Base-by-base conservation (phyloP, 2,888 invertebrate genomes). In the Synergus umbraculus region DNA sequence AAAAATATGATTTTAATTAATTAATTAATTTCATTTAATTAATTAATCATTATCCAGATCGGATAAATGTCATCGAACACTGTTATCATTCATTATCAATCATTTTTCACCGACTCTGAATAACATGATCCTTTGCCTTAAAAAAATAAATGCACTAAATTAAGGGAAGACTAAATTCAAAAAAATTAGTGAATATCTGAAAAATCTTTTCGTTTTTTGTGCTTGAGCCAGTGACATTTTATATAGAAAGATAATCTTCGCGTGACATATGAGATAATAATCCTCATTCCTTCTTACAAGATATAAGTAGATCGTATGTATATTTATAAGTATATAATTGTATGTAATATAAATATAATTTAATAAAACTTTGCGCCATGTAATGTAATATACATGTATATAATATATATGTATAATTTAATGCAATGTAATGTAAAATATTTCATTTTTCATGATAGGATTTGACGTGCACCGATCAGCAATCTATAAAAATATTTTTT, bases 401-500 rank as follows among this genome's bases (percentile, higher is more conserved):
- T 78, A 79, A 81, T 82, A 79, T 69, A 77, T 22, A 65, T 65
- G 78, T 86, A 76, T 78, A 83, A 84, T 83, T 60, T 77, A 82
- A 83, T 85, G 78, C 76, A 84, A 86, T 82, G 83, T 73, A 83
- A 83, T 84, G 80, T 80, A 80, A 83, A 82, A 80, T 81, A 82
- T 81, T 76, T 85, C 76, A 60, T 76, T 73, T 73, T 69, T 73
- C 15, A 54, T 73, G 73, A 54, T 54, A 73, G 37, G 54, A 37
- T 83, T 84, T 82, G 86, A 81, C 81, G 79, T 63, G 76, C 69
- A 63, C 43, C 78, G 83, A 86, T 84, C 81, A 82, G 82, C 84
- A 86, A 86, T 85, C 83, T 88, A 87, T 86, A 88, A 88, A 88
- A 88, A 88, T 88, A 88, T 78, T 81, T 84, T 84, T 87, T 84